Evolutionary conservation across 2,888 invertebrate genomes (phyloP).

Genomic region (Invenusta paracnida): DNA sequence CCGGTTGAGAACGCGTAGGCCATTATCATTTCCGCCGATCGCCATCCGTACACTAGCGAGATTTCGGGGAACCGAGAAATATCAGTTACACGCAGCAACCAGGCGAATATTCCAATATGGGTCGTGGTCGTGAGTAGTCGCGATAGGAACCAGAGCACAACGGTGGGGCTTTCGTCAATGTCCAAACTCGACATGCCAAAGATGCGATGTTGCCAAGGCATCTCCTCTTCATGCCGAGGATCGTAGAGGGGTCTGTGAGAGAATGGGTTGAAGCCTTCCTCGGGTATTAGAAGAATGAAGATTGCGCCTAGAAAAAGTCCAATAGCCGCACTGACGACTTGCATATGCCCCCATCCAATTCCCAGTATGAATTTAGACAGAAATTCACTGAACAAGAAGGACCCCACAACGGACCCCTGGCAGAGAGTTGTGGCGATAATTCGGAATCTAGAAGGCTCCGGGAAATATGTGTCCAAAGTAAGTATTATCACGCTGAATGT

Average conservation of each 20-base stretch:
- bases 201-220: neutral
- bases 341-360: slow-evolving; percentile 14
- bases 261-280: neutral
- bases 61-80: slow-evolving; percentile 1
- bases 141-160: slow-evolving; percentile 22
- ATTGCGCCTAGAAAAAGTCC: neutral
- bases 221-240: neutral
- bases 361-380: neutral
- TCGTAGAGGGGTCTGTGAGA: neutral
- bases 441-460: slow-evolving; percentile 9
- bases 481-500: slow-evolving; percentile 31
- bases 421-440: slow-evolving; percentile 32
- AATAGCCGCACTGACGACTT: slow-evolving; percentile 15
- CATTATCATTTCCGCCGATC: neutral
- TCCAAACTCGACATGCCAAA: slow-evolving; percentile 14
- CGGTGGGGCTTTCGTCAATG: slow-evolving; percentile 28
- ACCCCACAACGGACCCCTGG: slow-evolving; percentile 35
- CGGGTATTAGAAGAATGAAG: neutral
- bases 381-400: slow-evolving; percentile 14
- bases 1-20: slow-evolving; percentile 18
- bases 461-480: slow-evolving; percentile 23
- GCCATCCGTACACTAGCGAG: neutral
- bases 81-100: neutral
- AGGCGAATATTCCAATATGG: slow-evolving; percentile 25
- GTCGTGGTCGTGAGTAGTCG: slow-evolving; percentile 6